These are phyloP conservation scores for Hemitrygon akajei DNA, from an alignment of 2,797 vertebrate genomes.

Conservation along the genomic window DNA sequence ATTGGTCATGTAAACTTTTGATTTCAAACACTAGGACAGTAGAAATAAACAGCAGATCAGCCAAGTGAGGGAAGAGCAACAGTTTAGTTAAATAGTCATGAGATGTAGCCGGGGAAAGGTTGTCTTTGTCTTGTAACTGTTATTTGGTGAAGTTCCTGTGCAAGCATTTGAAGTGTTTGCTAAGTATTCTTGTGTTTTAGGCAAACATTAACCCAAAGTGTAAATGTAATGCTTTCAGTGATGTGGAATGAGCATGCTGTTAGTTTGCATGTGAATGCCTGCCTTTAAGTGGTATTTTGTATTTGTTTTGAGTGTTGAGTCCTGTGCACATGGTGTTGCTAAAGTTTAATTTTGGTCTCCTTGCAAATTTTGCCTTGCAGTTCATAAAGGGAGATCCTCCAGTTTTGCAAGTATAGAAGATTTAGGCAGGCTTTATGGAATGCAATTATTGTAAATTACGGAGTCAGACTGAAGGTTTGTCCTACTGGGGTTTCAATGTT, in stretches of 20 bases:
- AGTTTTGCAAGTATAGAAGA: not conserved
- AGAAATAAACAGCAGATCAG: not conserved
- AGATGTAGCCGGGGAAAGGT: not conserved
- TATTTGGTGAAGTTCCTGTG: not conserved
- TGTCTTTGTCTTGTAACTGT: not conserved
- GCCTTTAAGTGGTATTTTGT: not conserved
- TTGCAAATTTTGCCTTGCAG: not conserved
- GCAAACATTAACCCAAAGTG: not conserved
- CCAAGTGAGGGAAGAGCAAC: not conserved
- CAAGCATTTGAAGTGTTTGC: not conserved
- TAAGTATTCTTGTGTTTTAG: too few species aligned
- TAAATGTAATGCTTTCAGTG: not conserved
- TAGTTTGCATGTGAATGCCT: not conserved
- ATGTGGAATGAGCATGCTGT: not conserved
- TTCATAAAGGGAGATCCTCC: not conserved
- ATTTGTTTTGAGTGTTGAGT: not conserved
- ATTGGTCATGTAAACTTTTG: not conserved
- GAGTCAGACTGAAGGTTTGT: not conserved
- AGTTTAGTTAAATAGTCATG: not conserved
- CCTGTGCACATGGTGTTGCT: too few species aligned
- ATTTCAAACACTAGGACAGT: not conserved
- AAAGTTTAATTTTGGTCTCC: not conserved
- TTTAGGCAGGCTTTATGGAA: not conserved
- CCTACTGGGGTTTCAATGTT: not conserved
- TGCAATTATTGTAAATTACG: not conserved